Base-by-base conservation (phyloP, 2,888 invertebrate genomes). In the Anthophora plumipes region DNA sequence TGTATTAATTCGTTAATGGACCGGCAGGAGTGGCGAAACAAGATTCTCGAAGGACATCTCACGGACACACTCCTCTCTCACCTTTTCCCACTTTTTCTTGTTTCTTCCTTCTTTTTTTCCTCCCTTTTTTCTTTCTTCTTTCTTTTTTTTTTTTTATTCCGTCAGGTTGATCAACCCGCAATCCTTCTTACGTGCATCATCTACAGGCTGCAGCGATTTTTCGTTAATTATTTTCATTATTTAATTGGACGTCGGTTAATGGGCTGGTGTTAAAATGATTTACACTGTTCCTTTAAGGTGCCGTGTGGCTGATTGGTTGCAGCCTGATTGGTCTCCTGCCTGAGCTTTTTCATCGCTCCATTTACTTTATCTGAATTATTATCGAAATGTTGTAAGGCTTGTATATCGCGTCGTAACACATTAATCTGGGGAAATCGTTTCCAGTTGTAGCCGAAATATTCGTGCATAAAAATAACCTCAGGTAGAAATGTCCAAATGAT, bases 1-100 rank as follows among this genome's bases (percentile, higher is more conserved):
- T 71, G 70, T 77, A 76, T 70, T 77, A 79, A 77, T 79, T 77
- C 54, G 79, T 37, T 77, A 66, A 79, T 79, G 77, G 60, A 55
- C 54, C 64, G 17, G n/a, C 60, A 12, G 3, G 6, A 9, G 60
- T 41, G 43, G 0, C 17, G 64, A 64, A 66, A 70, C 78, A 31
- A 48, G 68, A 77, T 60, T 61, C 39, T 52, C 61, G 48, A 46
- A 46, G 31, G 37, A 60, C 60, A 54, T 50, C n/a, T 37, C n/a
- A 37, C 46, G 55, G 55, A 17, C 25, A 25, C 46, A 43, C 25
- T 17, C 14, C n/a, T 5, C 17, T 17, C n/a, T 37, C 25, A 2
- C 9, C n/a, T n/a, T 6, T 0, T 60, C 41, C 12, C n/a, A n/a
- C 20, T 39, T 41, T 41, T 20, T 20, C 59, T 9, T 22, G 7